These are phyloP conservation scores for Sebastiscus tertius DNA, from an alignment of 2,797 vertebrate genomes.

Conservation along the genomic window DNA sequence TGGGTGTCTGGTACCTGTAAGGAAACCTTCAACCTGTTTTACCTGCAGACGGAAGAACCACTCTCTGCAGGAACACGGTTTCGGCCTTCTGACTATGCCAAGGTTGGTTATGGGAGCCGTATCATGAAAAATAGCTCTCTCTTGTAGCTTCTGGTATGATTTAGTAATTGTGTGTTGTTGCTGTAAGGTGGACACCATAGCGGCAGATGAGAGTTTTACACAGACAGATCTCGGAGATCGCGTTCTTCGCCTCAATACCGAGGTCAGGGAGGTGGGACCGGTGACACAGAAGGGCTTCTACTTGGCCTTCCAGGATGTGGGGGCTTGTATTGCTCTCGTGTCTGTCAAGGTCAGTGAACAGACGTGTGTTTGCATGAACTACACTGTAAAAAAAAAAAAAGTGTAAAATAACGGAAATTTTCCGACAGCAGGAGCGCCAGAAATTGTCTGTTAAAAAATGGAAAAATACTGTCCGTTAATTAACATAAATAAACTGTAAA, in stretches of 20 bases:
- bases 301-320: conserved; percentile 98
- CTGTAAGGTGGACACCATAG: conserved; percentile 92
- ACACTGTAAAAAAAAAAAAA: too few species aligned
- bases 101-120: conserved; percentile 65
- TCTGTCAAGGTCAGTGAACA: conserved; percentile 84
- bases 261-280: conserved; percentile 95
- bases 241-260: conserved; percentile 96
- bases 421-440: rapidly evolving
- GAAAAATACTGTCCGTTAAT: too few species aligned
- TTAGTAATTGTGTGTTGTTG: conserved; percentile 4
- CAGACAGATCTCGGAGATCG: conserved; percentile 97
- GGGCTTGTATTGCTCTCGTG: conserved; percentile 96
- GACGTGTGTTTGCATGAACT: not conserved
- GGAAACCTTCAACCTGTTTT: conserved; percentile 98
- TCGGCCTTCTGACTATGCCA: conserved; percentile 90
- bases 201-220: conserved; percentile 97
- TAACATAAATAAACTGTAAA: too few species aligned
- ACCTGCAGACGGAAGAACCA: conserved; percentile 91
- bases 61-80: conserved; percentile 89
- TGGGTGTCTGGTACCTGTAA: conserved; percentile 98
- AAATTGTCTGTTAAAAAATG: too few species aligned
- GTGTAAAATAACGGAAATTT: too few species aligned
- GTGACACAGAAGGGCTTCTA: conserved; percentile 94
- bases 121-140: not conserved
- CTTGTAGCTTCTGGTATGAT: not conserved